These are phyloP conservation scores for Bos taurus DNA, from an alignment of 2,113 vertebrate genomes.

Conservation along the genomic window ARS-UCD2.0 NC_037337.1:52582001-52582500, in stretches of 20 bases:
- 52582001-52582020: neutral
- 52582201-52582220: neutral
- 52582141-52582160: neutral
- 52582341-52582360: slow-evolving; percentile 18
- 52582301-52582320: neutral
- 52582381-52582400: slow-evolving; percentile 49
- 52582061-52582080: neutral
- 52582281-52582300: neutral
- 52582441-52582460: neutral
- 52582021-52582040: neutral
- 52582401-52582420: slow-evolving; percentile 56
- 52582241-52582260: neutral
- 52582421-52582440: slow-evolving; percentile 19
- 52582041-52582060: neutral
- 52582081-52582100: neutral
- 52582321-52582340: neutral
- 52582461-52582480: slow-evolving; percentile 30
- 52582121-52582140: neutral
- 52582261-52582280: neutral
- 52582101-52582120: neutral
- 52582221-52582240: rapidly evolving
- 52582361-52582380: slow-evolving; percentile 4
- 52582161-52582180: neutral
- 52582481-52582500: slow-evolving; percentile 19
- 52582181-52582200: neutral